A percentile compares a stretch with the other conserved stretches of the same genome.
Evolutionary conservation across 1,140 invertebrate genomes (phyloP).

Genomic region (Drosophila chauvacae): DNA sequence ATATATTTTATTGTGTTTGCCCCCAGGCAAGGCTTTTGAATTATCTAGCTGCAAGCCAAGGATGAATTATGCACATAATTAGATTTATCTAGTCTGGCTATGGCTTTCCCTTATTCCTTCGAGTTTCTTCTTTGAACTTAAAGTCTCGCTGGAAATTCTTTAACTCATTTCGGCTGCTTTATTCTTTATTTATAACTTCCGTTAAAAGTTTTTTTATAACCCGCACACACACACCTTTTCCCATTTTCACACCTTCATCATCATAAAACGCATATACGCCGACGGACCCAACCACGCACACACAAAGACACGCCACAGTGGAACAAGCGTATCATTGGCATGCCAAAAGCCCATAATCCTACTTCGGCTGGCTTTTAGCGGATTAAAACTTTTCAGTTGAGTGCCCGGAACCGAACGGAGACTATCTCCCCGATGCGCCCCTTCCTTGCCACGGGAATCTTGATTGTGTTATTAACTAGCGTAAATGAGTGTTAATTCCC

Average conservation of each 20-base stretch:
- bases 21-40: constrained; percentile 16
- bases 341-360: constrained; percentile 52
- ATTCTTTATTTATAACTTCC: constrained; percentile 49
- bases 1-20: constrained; percentile 31
- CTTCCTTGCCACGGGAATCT: constrained; percentile 9
- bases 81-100: constrained; percentile 7
- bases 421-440: neutral
- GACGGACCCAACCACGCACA: constrained; percentile 5
- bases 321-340: constrained; percentile 54
- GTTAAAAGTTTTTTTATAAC: constrained; percentile 62
- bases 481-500: constrained; percentile 43
- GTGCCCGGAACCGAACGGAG: constrained; percentile 41
- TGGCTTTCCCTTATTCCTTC: neutral
- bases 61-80: constrained; percentile 11
- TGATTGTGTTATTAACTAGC: constrained; percentile 53
- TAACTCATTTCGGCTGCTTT: constrained; percentile 12
- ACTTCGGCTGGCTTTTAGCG: constrained; percentile 66
- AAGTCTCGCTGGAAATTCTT: constrained; percentile 1
- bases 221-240: constrained; percentile 41
- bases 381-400: constrained; percentile 70
- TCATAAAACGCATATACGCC: constrained; percentile 60
- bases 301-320: constrained; percentile 24
- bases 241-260: constrained; percentile 57
- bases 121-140: neutral
- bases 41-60: constrained; percentile 2